These are phyloP conservation scores for Anolis sagrei DNA, from an alignment of 2,113 vertebrate genomes.

Conservation along the genomic window DNA sequence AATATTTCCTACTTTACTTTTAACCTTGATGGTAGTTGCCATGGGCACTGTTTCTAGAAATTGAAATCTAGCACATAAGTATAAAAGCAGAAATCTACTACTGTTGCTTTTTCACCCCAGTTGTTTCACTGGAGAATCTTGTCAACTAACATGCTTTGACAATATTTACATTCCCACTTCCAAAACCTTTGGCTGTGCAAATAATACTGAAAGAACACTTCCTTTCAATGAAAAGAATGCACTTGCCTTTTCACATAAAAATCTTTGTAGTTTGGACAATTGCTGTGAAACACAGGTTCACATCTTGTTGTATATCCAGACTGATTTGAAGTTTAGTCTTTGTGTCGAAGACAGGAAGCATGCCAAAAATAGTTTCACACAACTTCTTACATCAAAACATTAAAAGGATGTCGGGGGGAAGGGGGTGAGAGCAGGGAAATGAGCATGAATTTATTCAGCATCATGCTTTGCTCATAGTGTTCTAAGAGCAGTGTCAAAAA, in stretches of 20 bases:
- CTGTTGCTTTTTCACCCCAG: background rate
- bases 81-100: background rate
- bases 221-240: background rate
- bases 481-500: too few relatives aligned
- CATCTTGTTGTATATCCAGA: background rate
- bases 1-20: background rate
- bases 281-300: background rate
- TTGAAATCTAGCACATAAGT: background rate
- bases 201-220: background rate
- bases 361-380: background rate
- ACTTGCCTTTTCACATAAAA: background rate
- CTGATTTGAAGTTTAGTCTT: background rate
- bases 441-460: too few relatives aligned
- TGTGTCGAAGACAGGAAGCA: background rate
- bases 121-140: background rate
- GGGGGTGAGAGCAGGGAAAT: too few relatives aligned
- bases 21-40: background rate
- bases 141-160: background rate
- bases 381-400: background rate
- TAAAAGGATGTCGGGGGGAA: too few relatives aligned
- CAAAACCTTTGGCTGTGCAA: background rate
- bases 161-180: background rate
- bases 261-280: background rate
- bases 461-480: too few relatives aligned
- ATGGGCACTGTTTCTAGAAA: background rate